These are phyloP conservation scores for Microtus oregoni DNA, from an alignment of 2,113 vertebrate genomes.

Conservation along the genomic window DNA sequence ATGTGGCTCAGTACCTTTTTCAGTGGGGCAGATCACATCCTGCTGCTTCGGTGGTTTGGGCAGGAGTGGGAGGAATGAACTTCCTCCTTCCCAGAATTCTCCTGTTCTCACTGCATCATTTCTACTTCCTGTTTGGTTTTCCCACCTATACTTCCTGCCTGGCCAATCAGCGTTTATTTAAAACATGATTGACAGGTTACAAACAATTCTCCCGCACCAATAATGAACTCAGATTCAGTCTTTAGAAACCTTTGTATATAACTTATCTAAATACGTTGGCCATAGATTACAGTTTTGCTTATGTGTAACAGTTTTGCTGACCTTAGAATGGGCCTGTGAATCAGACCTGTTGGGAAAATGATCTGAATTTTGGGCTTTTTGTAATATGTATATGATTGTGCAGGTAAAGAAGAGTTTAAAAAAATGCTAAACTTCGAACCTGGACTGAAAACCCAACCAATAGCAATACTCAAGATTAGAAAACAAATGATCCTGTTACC, in stretches of 20 bases:
- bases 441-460: background rate
- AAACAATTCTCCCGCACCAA: background rate
- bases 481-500: background rate
- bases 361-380: conserved; percentile 21
- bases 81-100: no score
- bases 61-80: no score
- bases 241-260: background rate
- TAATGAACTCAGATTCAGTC: background rate
- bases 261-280: conserved; percentile 4
- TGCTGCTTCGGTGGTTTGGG: no score
- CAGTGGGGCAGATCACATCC: no score
- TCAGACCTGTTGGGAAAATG: background rate
- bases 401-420: background rate
- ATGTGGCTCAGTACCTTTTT: no score
- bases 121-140: no score
- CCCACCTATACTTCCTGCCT: no score
- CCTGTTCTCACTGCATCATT: no score
- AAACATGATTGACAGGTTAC: no score
- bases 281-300: conserved; percentile 16
- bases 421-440: background rate
- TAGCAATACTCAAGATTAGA: background rate
- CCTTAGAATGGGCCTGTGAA: background rate
- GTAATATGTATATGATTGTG: background rate
- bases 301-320: background rate
- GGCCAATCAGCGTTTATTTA: no score